These are phyloP conservation scores for Globodera ellingtonae DNA, from an alignment of 1,140 invertebrate species.

Conservation along the genomic window DNA sequence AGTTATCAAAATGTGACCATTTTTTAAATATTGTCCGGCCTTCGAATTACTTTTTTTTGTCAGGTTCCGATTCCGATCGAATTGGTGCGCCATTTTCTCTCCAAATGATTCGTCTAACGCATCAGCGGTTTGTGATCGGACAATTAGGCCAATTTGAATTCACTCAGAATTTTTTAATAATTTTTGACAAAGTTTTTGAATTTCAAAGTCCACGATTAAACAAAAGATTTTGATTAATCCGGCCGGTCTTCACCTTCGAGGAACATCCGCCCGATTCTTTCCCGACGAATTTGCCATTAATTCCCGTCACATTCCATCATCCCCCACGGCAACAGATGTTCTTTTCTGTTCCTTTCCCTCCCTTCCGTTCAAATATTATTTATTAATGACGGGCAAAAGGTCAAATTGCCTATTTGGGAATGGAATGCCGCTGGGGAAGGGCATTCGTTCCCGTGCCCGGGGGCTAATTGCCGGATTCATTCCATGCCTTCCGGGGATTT, in stretches of 20 bases:
- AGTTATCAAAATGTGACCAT: background rate
- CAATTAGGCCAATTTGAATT: too few species aligned
- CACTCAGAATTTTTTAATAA: too few species aligned
- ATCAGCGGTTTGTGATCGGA: background rate
- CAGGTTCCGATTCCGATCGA: constrained; percentile 28
- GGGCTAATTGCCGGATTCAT: constrained; percentile 2
- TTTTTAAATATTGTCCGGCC: background rate
- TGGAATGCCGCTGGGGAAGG: background rate
- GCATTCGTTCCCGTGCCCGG: background rate
- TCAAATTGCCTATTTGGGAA: constrained; percentile 1
- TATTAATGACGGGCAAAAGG: background rate
- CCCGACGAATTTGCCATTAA: too few species aligned
- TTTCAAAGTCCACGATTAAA: too few species aligned
- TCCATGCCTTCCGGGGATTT: background rate
- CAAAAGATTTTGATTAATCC: too few species aligned
- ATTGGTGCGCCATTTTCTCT: constrained; percentile 24
- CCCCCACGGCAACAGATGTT: background rate
- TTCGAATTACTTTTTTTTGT: background rate
- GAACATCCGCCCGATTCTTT: background rate
- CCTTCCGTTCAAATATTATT: background rate
- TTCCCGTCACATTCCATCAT: too few species aligned
- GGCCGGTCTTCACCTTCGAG: background rate
- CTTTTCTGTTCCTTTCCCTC: background rate
- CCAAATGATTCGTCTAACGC: background rate
- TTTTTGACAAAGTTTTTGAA: too few species aligned